Percentiles rank a stretch among this genome's conserved stretches.
These are phyloP conservation scores for Leiothrix lutea DNA, from an alignment of 2,113 vertebrate genomes.

Conservation along the genomic window DNA sequence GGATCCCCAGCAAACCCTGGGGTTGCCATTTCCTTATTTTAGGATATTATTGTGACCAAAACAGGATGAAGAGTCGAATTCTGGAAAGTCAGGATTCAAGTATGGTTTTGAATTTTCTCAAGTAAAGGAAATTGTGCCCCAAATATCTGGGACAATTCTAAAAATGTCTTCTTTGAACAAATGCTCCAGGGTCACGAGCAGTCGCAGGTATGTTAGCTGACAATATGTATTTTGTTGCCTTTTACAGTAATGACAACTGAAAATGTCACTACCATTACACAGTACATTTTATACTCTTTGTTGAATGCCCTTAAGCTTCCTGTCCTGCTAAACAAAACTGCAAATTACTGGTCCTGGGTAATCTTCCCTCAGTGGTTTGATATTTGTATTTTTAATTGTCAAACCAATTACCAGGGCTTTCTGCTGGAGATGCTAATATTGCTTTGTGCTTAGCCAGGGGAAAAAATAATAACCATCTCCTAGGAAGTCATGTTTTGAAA, in stretches of 20 bases:
- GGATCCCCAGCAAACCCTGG: not conserved
- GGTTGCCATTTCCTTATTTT: not conserved
- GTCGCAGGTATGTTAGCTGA: conserved; percentile 2
- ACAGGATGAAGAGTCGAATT: not conserved
- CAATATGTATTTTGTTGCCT: conserved; percentile 62
- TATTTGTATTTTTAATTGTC: conserved; percentile 79
- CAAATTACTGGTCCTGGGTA: conserved; percentile 61
- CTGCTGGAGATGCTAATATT: conserved; percentile 35
- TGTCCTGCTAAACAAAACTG: conserved; percentile 63
- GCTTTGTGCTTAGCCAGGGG: not conserved
- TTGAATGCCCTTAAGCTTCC: conserved; percentile 65
- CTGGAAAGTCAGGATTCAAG: not conserved
- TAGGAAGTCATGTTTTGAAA: not conserved
- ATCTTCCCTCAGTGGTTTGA: conserved; percentile 54
- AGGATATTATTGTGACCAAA: not conserved
- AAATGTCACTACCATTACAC: conserved; percentile 71
- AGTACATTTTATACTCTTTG: conserved; percentile 41
- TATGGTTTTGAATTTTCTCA: not conserved
- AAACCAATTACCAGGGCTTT: conserved; percentile 55
- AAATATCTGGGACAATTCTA: not conserved
- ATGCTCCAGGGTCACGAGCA: not conserved
- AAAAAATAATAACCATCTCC: conserved; percentile 6
- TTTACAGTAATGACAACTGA: conserved; percentile 66
- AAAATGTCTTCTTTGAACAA: not conserved
- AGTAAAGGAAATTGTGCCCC: not conserved